Conservation (phyloP, 2,888 invertebrate genomes). For the Hydrotaea diabolus region DNA sequence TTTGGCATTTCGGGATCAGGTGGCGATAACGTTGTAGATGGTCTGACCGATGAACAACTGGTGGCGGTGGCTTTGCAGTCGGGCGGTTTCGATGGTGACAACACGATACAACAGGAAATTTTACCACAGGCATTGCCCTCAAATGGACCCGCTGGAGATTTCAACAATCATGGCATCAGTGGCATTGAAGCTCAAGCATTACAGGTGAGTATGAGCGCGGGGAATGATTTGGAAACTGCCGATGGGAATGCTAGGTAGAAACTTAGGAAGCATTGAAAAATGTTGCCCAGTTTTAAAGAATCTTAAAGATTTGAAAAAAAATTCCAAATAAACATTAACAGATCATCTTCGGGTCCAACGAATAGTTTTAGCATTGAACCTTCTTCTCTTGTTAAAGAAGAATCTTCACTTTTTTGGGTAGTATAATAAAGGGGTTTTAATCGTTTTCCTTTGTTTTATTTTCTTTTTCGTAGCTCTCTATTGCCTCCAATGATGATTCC, state of each 20-base stretch:
- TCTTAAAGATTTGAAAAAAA: no score
- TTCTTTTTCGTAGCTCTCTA: constrained; percentile 77
- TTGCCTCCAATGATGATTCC: constrained; percentile 79
- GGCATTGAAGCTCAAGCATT: constrained; percentile 73
- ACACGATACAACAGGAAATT: constrained; percentile 48
- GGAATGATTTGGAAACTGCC: not conserved
- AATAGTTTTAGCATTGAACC: no score
- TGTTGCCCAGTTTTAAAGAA: no score
- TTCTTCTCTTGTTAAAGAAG: not conserved
- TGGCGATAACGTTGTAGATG: constrained; percentile 71
- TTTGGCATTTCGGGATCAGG: constrained; percentile 39
- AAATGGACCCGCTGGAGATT: constrained; percentile 70
- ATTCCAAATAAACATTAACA: not conserved
- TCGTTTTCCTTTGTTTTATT: constrained; percentile 62
- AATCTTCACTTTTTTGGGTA: no score
- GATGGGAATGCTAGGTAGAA: no score
- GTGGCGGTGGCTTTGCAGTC: constrained; percentile 79
- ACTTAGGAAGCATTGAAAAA: no score
- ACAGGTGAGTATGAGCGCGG: constrained; percentile 68
- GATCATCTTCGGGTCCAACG: not conserved
- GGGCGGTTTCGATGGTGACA: constrained; percentile 67
- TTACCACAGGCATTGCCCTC: constrained; percentile 68
- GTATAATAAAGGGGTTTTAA: no score
- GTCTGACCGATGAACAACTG: constrained; percentile 77
- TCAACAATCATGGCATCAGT: constrained; percentile 71